A percentile compares a stretch with the other conserved stretches of the same genome.
These are phyloP conservation scores for Psittacula echo DNA, from an alignment of 2,797 vertebrate species.

Conservation along the genomic window DNA sequence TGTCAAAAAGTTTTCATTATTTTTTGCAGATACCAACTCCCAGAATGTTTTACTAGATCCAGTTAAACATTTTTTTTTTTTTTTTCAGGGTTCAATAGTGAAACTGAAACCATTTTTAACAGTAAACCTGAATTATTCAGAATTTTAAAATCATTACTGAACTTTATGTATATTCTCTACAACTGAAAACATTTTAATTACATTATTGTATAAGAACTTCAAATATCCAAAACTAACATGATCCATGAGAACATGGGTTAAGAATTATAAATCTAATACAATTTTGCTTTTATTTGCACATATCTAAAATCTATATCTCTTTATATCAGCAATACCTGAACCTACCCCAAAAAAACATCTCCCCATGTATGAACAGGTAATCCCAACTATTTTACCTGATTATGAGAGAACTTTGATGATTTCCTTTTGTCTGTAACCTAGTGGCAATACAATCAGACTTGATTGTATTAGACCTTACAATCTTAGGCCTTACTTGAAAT, in stretches of 20 bases:
- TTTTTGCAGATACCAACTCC: neutral
- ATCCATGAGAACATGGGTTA: neutral
- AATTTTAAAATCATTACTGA: neutral
- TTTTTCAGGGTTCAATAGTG: neutral
- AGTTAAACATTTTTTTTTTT: neutral
- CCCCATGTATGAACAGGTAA: neutral
- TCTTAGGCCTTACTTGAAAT: neutral
- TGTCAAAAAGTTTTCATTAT: neutral
- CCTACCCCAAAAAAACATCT: neutral
- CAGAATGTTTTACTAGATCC: neutral
- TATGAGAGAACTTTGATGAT: neutral
- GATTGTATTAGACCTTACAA: neutral
- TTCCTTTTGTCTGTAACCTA: neutral
- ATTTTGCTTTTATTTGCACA: neutral
- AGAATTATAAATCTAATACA: accelerated
- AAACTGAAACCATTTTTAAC: neutral
- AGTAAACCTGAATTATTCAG: neutral
- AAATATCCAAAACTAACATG: neutral
- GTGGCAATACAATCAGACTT: neutral
- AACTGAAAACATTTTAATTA: neutral
- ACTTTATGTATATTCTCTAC: neutral
- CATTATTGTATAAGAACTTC: neutral
- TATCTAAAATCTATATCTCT: neutral
- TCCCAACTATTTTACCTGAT: neutral
- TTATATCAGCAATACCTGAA: neutral